Conservation (phyloP, 2,113 vertebrate species). For the Mirza zaza region DNA sequence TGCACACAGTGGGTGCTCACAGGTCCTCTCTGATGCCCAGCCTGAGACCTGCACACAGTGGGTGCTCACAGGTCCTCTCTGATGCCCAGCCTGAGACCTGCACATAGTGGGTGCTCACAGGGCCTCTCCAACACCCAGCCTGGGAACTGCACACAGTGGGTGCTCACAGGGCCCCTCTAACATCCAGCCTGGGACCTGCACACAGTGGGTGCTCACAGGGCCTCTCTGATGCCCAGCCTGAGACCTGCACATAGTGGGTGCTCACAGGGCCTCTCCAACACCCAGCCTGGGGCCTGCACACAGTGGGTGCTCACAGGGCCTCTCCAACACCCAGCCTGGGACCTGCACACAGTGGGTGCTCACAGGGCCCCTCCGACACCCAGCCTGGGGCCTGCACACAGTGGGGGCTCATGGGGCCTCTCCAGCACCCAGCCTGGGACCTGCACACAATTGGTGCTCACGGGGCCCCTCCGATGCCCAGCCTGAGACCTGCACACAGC, state of each 20-base stretch:
- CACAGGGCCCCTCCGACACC: background rate
- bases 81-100: background rate
- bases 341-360: background rate
- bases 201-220: background rate
- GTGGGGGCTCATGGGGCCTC: background rate
- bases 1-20: background rate
- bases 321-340: fast-evolving
- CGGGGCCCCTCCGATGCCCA: fast-evolving
- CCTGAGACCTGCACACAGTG: background rate
- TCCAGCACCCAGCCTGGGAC: background rate
- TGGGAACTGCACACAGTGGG: background rate
- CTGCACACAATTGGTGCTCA: background rate
- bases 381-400: background rate
- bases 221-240: background rate
- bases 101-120: background rate
- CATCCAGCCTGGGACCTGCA: background rate
- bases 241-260: background rate
- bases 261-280: background rate
- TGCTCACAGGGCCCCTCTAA: background rate
- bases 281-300: background rate
- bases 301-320: background rate
- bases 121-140: background rate
- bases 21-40: fast-evolving
- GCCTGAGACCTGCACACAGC: background rate
- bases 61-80: background rate